These are phyloP conservation scores for Penelope pileata DNA, from an alignment of 2,113 vertebrate genomes.

Conservation along the genomic window DNA sequence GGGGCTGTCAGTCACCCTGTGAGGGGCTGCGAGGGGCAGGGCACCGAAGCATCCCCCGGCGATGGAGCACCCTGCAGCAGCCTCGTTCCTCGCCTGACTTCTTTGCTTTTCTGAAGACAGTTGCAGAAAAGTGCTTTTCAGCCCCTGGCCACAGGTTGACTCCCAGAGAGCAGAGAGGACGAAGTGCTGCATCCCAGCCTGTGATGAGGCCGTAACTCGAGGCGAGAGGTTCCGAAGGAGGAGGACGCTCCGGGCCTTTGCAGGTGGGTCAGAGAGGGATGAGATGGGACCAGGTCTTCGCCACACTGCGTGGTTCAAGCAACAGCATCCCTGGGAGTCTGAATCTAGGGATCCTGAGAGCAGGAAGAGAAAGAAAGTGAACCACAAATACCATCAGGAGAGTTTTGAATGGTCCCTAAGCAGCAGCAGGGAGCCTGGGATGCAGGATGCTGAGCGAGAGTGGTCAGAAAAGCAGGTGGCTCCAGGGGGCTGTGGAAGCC, in stretches of 20 bases:
- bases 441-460: neutral
- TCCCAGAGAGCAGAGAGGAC: conserved; percentile 19
- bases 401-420: neutral
- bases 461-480: neutral
- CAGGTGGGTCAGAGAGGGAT: conserved; percentile 11
- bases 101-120: neutral
- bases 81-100: neutral
- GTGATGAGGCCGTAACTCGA: conserved; percentile 47
- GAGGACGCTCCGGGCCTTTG: conserved; percentile 2
- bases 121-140: conserved; percentile 60
- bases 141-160: conserved; percentile 46
- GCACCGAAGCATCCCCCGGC: neutral
- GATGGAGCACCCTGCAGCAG: neutral
- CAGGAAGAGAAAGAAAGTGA: neutral
- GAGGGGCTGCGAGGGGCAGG: neutral
- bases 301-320: neutral
- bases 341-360: neutral
- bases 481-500: neutral
- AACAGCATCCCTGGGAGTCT: neutral
- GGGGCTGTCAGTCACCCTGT: conserved; percentile 24
- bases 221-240: neutral
- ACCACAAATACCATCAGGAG: neutral
- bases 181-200: neutral
- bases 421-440: neutral
- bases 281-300: neutral